phyloP scores from a whole-genome alignment of 2,113 vertebrate species.

The Equus quagga region DNA sequence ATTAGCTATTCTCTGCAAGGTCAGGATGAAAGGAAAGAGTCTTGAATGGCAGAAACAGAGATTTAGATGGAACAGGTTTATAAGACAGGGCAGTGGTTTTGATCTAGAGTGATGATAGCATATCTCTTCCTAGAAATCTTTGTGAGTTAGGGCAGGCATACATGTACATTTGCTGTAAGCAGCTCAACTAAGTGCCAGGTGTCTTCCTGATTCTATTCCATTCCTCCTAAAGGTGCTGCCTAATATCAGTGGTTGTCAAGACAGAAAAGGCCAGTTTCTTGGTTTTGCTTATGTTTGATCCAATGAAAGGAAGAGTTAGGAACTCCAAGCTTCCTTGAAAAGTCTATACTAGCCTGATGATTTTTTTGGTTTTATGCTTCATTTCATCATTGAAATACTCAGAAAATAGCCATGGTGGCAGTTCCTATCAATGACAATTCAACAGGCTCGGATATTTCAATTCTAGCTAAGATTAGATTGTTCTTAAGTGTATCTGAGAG shows the following conservation, averaged over 20 bases:
- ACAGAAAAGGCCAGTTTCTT: neutral
- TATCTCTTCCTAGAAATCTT: neutral
- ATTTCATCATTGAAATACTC: conserved; percentile 25
- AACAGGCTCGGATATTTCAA: conserved; percentile 16
- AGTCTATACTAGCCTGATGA: neutral
- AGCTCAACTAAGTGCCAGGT: neutral
- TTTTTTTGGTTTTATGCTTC: neutral
- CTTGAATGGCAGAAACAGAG: neutral
- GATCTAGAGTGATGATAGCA: neutral
- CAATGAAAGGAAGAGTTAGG: neutral
- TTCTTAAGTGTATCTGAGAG: conserved; percentile 57
- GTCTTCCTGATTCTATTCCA: neutral
- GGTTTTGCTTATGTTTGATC: conserved; percentile 39
- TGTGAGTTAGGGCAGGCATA: neutral
- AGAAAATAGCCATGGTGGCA: neutral
- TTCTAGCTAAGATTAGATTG: conserved; percentile 57
- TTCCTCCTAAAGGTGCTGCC: neutral
- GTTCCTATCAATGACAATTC: conserved; percentile 42
- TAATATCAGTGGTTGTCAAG: neutral
- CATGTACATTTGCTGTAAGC: neutral
- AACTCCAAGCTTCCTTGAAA: conserved; percentile 21
- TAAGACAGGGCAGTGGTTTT: neutral
- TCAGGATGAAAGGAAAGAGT: neutral
- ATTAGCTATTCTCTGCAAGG: neutral
- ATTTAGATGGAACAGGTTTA: neutral